phyloP scores from a whole-genome alignment of 2,797 vertebrate genomes.

The Halcyon chelicuti region DNA sequence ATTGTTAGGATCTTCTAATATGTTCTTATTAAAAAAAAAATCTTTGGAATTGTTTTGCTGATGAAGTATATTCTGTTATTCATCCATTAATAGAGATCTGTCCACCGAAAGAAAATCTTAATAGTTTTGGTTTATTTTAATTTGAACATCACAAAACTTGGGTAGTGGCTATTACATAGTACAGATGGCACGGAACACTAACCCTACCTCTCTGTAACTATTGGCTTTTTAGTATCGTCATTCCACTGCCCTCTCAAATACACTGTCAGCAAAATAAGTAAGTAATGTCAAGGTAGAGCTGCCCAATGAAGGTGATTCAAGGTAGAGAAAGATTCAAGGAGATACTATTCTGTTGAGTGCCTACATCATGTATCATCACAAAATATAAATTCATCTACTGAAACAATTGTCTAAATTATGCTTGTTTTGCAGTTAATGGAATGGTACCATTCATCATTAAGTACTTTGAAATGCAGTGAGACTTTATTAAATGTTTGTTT shows the following conservation, averaged over 20 bases:
- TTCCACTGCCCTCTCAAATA: background rate
- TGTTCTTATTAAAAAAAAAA: background rate
- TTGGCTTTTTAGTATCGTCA: background rate
- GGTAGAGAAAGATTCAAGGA: background rate
- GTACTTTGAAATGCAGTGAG: background rate
- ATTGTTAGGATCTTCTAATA: background rate
- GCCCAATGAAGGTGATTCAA: background rate
- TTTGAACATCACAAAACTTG: background rate
- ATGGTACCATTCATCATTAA: background rate
- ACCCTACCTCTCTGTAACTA: background rate
- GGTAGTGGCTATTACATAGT: background rate
- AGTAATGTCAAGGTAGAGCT: background rate
- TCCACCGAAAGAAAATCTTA: background rate
- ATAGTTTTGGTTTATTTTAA: background rate
- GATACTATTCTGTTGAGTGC: background rate
- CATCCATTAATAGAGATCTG: background rate
- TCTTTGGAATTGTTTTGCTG: background rate
- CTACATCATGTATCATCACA: background rate
- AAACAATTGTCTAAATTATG: background rate
- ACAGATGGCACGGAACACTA: background rate
- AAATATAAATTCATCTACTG: background rate
- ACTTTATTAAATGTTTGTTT: background rate
- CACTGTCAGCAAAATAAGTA: background rate
- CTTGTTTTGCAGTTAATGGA: background rate
- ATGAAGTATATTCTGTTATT: background rate